Percentiles rank a stretch among this genome's conserved stretches.
Evolutionary conservation across 2,113 vertebrate genomes (phyloP).

Genomic region (Physeter macrocephalus): DNA sequence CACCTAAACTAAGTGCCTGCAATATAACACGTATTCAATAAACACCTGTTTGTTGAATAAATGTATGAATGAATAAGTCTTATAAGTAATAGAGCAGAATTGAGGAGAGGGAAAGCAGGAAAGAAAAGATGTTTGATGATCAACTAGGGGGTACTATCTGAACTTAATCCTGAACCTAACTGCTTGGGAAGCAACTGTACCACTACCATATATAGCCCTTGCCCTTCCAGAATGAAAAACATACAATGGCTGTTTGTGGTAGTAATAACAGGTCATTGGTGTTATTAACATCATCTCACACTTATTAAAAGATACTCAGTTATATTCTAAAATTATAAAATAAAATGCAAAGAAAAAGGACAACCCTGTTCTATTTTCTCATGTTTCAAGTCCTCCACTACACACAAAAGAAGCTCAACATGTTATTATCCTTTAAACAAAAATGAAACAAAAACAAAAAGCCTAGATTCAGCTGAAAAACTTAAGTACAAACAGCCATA

Average conservation of each 20-base stretch:
- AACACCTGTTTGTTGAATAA: not conserved
- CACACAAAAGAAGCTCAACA: constrained; percentile 46
- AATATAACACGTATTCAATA: not conserved
- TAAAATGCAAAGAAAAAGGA: constrained; percentile 46
- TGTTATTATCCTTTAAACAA: constrained; percentile 59
- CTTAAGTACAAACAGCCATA: constrained; percentile 17
- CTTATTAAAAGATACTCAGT: constrained; percentile 52
- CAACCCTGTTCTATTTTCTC: constrained; percentile 40
- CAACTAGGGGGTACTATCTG: not conserved
- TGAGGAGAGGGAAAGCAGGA: not conserved
- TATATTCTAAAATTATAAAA: constrained; percentile 58
- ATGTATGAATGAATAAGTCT: not conserved
- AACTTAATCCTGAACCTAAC: constrained; percentile 25
- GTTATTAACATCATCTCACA: constrained; percentile 44
- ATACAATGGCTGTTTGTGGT: constrained; percentile 19
- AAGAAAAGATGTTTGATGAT: not conserved
- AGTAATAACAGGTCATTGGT: constrained; percentile 51
- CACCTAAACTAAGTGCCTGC: not conserved
- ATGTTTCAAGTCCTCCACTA: not conserved
- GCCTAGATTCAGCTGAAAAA: constrained; percentile 2
- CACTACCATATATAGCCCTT: constrained; percentile 39
- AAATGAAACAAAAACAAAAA: constrained; percentile 30
- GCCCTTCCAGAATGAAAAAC: constrained; percentile 23
- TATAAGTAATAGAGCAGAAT: not conserved
- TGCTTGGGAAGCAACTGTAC: constrained; percentile 27